These are phyloP conservation scores for Lateolabrax maculatus DNA, from an alignment of 2,797 vertebrate species.

Conservation along the genomic window DNA sequence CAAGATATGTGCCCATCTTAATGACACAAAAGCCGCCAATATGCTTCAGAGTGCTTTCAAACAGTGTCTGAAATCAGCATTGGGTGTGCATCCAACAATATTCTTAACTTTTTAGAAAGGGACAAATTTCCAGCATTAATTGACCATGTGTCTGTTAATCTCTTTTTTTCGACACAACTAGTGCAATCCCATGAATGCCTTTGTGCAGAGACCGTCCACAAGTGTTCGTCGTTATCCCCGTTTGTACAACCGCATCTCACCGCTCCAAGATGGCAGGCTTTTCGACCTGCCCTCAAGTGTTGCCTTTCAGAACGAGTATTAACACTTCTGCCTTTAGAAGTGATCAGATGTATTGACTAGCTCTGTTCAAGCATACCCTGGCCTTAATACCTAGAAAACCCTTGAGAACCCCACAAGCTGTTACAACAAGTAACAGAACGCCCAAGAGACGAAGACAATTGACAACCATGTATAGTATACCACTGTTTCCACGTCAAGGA, in stretches of 20 bases:
- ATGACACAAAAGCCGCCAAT: background rate
- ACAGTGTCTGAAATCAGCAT: background rate
- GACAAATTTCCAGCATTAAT: background rate
- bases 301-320: too few species aligned
- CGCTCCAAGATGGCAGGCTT: background rate
- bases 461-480: background rate
- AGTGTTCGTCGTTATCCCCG: background rate
- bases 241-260: background rate
- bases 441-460: background rate
- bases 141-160: background rate
- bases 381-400: background rate
- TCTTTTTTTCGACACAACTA: background rate
- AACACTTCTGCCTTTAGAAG: background rate
- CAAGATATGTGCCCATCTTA: background rate
- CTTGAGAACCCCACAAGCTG: background rate
- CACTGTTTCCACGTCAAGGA: background rate
- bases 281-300: background rate
- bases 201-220: background rate
- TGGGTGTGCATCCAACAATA: background rate
- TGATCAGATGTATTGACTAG: background rate
- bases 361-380: background rate
- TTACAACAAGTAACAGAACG: background rate
- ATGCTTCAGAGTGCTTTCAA: background rate
- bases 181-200: background rate
- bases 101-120: background rate